Evolutionary conservation across 2,888 invertebrate genomes (phyloP), one percentile per base, ranked within the genome.

Genomic region (Tetramorium bicarinatum): DNA sequence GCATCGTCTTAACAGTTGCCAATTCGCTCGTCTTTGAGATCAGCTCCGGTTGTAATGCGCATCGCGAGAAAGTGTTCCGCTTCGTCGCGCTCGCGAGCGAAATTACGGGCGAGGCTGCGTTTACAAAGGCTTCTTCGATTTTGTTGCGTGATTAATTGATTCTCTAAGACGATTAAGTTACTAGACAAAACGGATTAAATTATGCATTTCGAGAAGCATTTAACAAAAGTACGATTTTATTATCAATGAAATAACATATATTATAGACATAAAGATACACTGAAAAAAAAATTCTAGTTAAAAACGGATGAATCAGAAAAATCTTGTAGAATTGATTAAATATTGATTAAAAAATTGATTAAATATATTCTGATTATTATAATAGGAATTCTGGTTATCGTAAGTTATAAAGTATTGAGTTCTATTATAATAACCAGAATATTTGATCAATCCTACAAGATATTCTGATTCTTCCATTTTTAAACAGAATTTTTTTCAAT

Each of bases 1-100:
- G 75, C 83, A 71, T 69, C 83, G 82, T 77, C 67, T 82, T 87
- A 88, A 89, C 87, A 82, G 84, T 86, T 79, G 75, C 69, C 85
- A 81, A 86, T 87, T 76, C 88, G 88, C 84, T 80, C 82, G 75
- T 64, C 85, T 81, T 81, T 62, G 62, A 77, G 38, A 81, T 81
- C 77, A n/a, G 29, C 44, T 41, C 38, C 62, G 62, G 69, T 15
- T 41, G 52, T 25, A 56, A 61, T 62, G 38, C 52, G 44, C 62
- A 49, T 61, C 56, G 59, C 67, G 67, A 67, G 67, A 67, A 64
- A 81, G 44, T 69, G 44, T 67, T 76, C 62, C 52, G 61, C 49
- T 74, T 61, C 61, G 47, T 49, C 61, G 61, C 61, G 47, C 25
- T 75, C 52, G 62, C 59, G 13, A 71, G 44, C 38, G 47, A 72